Evolutionary conservation across 2,113 vertebrate genomes (phyloP), one percentile per base, ranked within the genome.

Genomic region (Sisor rabdophorus): DNA sequence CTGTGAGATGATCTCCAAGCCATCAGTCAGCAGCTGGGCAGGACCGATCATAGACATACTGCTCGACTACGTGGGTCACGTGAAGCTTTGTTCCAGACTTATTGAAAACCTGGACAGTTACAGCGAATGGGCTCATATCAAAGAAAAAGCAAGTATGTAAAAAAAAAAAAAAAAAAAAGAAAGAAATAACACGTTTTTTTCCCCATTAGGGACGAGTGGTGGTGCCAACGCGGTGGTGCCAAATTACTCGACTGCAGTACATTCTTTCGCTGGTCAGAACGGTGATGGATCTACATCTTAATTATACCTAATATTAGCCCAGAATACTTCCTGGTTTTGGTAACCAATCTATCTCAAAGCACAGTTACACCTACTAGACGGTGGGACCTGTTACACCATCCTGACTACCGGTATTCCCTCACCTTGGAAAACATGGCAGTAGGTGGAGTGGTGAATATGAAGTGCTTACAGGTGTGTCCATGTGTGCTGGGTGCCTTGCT

Each of bases 41-140:
- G 96, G 95, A 53, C 95, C 97, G 0, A 95, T 99, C 83, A 94
- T 99, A 0, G 95, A 97, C 2, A 83, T 95, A 48, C 91, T 99
- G 6, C 86, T 98, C 85, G 93, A 99, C 90, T 99, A 98, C 0
- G 95, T 98, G 71, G 95, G 96, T 72, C 92, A 97, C 0, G 95
- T 99, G 79, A 93, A 91, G 59, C 93, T 98, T 13, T 99, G 97
- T 87, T 93, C 95, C 0, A 88, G 93, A 65, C 87, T 99, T 60
- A 90, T 90, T 82, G 96, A 98, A 48, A 94, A 97, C 44, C 93
- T 99, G 22, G 93, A 98, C 78, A 95, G 94, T 87, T 97, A 90
- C 32, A 88, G 92, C 7, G 95, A 90, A 32, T 98, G 96, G 96
- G 91, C 89, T 0, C 26, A 70, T 77, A 95, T 98, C 84, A 98